Percentiles rank a stretch among this genome's conserved stretches.
These are phyloP conservation scores for Pavo muticus DNA, from an alignment of 2,113 vertebrate species.

Conservation along the genomic window DNA sequence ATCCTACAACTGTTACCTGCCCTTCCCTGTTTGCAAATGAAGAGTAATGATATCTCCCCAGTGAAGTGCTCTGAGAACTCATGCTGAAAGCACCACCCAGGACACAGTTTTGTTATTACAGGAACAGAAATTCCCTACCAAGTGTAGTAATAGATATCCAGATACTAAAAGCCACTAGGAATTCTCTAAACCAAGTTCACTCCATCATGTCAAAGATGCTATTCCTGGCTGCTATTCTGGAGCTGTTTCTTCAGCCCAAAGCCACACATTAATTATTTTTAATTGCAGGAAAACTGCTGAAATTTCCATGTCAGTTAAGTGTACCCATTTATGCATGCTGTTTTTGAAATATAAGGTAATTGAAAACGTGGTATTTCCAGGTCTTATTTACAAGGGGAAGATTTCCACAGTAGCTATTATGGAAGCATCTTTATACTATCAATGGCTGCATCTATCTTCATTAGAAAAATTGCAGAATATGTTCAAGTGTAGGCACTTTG, in stretches of 20 bases:
- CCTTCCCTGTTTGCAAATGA: background rate
- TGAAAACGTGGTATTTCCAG: background rate
- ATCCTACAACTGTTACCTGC: accelerated
- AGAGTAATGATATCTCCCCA: background rate
- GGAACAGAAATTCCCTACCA: background rate
- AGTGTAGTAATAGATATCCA: background rate
- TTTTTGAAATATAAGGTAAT: background rate
- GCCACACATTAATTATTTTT: background rate
- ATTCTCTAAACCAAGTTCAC: background rate
- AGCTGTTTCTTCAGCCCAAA: background rate
- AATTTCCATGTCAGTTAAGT: background rate
- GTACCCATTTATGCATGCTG: background rate
- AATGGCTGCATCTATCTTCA: background rate
- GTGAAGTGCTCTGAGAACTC: background rate
- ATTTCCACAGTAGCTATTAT: background rate
- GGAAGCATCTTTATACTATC: background rate
- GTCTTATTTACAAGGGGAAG: background rate
- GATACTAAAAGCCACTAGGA: background rate
- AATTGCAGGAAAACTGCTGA: constrained; percentile 15
- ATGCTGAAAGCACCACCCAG: background rate
- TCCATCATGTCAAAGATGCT: background rate
- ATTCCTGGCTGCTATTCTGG: background rate
- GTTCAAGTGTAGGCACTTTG: background rate
- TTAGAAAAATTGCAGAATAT: background rate
- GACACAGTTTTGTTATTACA: background rate